A percentile compares a stretch with the other conserved stretches of the same genome.
Conservation (phyloP, 2,888 invertebrate species). For the Podabrus alpinus region DNA sequence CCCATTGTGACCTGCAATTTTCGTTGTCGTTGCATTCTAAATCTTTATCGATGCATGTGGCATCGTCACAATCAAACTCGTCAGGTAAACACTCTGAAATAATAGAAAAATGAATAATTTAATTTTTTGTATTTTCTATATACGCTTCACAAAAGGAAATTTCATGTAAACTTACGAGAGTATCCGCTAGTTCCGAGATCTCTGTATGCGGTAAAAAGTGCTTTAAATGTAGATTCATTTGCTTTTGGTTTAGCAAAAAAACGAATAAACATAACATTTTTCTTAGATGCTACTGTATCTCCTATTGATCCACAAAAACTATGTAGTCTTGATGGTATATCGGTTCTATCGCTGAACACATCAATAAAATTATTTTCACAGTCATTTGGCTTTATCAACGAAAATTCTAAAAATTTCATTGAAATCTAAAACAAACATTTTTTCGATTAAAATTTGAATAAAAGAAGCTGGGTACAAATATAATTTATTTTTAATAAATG, state of each 20-base stretch:
- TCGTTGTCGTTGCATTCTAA: conserved; percentile 74
- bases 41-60: conserved; percentile 74
- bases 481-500: neutral
- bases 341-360: conserved; percentile 68
- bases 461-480: neutral
- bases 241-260: conserved; percentile 68
- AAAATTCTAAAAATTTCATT: conserved; percentile 68
- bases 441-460: neutral
- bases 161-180: conserved; percentile 13
- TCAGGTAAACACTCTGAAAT: conserved; percentile 56
- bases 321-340: conserved; percentile 63
- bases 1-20: conserved; percentile 84
- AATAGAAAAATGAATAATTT: neutral
- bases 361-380: conserved; percentile 78
- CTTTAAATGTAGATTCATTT: conserved; percentile 67
- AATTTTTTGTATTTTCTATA: neutral
- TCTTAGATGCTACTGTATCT: conserved; percentile 70
- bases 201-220: conserved; percentile 76
- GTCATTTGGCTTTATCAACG: conserved; percentile 73
- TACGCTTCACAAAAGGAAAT: neutral
- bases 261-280: conserved; percentile 74
- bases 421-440: conserved; percentile 64
- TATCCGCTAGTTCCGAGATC: conserved; percentile 58
- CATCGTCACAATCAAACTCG: conserved; percentile 84
- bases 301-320: conserved; percentile 88